Evolutionary conservation across 2,888 invertebrate genomes (phyloP).

Genomic region (Idaea straminata): DNA sequence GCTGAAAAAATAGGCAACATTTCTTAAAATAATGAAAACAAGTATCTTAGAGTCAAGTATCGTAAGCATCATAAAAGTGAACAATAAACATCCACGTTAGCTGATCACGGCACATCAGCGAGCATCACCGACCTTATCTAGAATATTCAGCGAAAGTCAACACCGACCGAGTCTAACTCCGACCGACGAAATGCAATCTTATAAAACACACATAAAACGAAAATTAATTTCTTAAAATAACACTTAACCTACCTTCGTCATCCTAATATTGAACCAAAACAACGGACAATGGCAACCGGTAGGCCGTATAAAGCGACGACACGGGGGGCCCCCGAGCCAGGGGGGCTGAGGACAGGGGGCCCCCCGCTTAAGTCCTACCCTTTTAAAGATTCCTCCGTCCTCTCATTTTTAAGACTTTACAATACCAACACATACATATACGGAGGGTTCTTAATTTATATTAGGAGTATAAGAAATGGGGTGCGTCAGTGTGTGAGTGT

Average conservation of each 20-base stretch:
- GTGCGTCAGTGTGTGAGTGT: constrained; percentile 40
- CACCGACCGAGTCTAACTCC: constrained; percentile 17
- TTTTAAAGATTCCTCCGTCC: constrained; percentile 78
- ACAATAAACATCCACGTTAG: not conserved
- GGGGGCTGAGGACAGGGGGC: constrained; percentile 46
- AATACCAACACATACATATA: constrained; percentile 72
- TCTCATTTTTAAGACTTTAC: constrained; percentile 80
- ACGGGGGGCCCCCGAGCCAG: constrained; percentile 37
- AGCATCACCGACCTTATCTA: not conserved
- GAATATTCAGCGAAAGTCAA: constrained; percentile 25
- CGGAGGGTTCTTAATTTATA: constrained; percentile 67
- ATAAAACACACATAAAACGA: constrained; percentile 27
- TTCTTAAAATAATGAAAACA: not conserved
- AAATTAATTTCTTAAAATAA: constrained; percentile 57
- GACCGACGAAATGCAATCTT: constrained; percentile 22
- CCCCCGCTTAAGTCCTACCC: constrained; percentile 77
- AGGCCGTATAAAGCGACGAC: constrained; percentile 71
- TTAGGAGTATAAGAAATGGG: constrained; percentile 35
- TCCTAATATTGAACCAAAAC: constrained; percentile 74
- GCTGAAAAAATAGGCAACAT: not conserved
- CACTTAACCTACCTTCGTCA: constrained; percentile 69
- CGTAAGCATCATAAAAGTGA: not conserved
- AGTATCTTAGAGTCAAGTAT: too few species aligned
- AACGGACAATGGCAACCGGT: constrained; percentile 71
- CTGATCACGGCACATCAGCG: not conserved